Evolutionary conservation across 2,797 vertebrate genomes (phyloP), one percentile per base, ranked within the genome.

Genomic region (Bucorvus abyssinicus): DNA sequence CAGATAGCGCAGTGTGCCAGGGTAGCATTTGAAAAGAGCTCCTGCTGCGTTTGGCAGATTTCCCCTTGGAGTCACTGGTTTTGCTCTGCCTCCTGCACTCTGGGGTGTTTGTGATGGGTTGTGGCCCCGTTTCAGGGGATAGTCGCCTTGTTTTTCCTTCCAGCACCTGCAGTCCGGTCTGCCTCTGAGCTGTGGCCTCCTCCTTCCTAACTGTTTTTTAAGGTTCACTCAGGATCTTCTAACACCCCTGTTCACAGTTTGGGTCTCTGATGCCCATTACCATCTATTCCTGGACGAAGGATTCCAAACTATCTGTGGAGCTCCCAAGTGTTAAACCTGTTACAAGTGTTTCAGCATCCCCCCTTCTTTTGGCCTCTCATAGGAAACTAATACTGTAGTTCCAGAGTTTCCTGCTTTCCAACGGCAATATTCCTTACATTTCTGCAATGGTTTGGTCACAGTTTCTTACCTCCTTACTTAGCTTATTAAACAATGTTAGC

Each of bases 111-210:
- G 20, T 38, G 76, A 53, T 9, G n/a, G 77, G 76, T 29, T 84
- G 57, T 2, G 5, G 61, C 12, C 34, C 53, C 0, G 1, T 29
- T 13, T 40, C 53, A 53, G 27, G 18, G 55, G 9, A 71, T 7
- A 40, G 47, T 4, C 0, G 0, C 27, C 55, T 86, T n/a, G 27
- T 18, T 67, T 89, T 82, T 76, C 59, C 44, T 61, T 55, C 50
- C 65, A 86, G 55, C 32, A 61, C n/a, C 32, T 84, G 77, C 79
- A 77, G 53, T 6, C 26, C 24, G 6, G 18, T 52, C 85, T 83
- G 29, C 13, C 53, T 85, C 65, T 75, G 56, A 0, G 3, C n/a
- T 30, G 34, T 10, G 11, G 59, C 24, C 12, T 89, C 34, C 75
- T 69, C 20, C 71, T 74, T 10, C 36, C 50, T 75, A 32, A 24